Conservation (phyloP, 2,113 vertebrate genomes). For the Dicaeum eximium region DNA sequence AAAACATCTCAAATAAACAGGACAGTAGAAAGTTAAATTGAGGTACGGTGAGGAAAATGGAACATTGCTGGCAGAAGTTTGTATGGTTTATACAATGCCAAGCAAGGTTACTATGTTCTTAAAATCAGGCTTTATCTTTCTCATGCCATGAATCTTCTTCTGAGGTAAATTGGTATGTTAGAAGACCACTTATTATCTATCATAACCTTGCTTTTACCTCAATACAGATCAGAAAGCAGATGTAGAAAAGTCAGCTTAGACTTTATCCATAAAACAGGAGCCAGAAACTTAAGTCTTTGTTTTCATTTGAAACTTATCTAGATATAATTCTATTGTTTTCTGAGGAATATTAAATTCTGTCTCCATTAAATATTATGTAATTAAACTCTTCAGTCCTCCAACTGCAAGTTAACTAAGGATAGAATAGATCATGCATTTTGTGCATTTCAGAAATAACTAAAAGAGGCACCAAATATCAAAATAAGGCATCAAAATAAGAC, state of each 20-base stretch:
- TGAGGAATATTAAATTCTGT: not conserved
- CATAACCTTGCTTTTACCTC: not conserved
- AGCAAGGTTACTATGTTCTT: not conserved
- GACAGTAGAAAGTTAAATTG: accelerated
- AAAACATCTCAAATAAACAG: not conserved
- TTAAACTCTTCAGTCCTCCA: not conserved
- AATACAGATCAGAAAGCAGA: not conserved
- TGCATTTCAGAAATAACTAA: not conserved
- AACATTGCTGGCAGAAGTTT: not conserved
- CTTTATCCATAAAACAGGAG: not conserved
- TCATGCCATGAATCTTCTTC: not conserved
- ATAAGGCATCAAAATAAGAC: not conserved
- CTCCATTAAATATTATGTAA: not conserved
- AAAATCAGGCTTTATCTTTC: not conserved
- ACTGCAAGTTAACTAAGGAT: not conserved
- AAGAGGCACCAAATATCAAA: too few species aligned
- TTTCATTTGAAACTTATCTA: not conserved
- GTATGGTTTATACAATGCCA: not conserved
- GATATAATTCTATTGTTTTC: not conserved
- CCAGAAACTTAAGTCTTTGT: not conserved
- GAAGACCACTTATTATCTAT: not conserved
- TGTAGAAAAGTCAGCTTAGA: not conserved
- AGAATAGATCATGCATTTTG: not conserved
- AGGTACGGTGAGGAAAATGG: not conserved
- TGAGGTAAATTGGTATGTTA: not conserved